Evolutionary conservation across 2,797 vertebrate species (phyloP), one percentile per base, ranked within the genome.

Genomic region (Smutsia temminckii): DNA sequence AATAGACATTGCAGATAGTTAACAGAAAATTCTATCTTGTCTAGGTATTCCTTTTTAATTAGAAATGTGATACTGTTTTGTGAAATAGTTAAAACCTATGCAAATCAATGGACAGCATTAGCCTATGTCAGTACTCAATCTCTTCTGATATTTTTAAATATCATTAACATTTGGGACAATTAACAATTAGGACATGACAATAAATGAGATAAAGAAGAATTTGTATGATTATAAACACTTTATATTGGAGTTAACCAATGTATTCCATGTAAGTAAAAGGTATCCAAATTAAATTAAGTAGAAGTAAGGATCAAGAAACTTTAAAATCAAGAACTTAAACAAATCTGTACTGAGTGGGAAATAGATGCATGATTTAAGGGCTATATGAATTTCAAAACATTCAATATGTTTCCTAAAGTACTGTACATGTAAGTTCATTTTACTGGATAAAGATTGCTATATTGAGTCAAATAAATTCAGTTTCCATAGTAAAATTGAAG

Each of bases 241-340:
- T 72, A 32, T 86, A 4, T 68, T 75, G 20, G 16, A 89, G 4
- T 71, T 71, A 84, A 32, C 10, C 37, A 53, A 42, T 80, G 57
- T 64, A 83, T 42, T 1, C 46, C 34, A 37, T 59, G 5, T 51
- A 81, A 91, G 11, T 91, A 80, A 85, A 93, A 94, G 29, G 1
- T 71, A 89, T 77, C 34, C 42, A 87, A 85, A 75, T 16, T 85
- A 74, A 55, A 74, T 51, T 72, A 85, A 91, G 40, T 89, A 81
- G 10, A 74, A 68, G 25, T 55, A 71, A 81, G 46, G 7, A 72
- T 69, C 29, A 91, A 71, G 66, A 84, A 25, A 87, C 29, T 87
- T 90, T 74, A 86, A 93, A 92, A 83, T 66, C 25, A 94, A 81
- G 34, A 17, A 68, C 66, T 93, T 93, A n/a, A 95, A 69, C 18